A percentile compares a stretch with the other conserved stretches of the same genome.
Conservation (phyloP, 2,888 invertebrate species). For the Dynastes tityus region DNA sequence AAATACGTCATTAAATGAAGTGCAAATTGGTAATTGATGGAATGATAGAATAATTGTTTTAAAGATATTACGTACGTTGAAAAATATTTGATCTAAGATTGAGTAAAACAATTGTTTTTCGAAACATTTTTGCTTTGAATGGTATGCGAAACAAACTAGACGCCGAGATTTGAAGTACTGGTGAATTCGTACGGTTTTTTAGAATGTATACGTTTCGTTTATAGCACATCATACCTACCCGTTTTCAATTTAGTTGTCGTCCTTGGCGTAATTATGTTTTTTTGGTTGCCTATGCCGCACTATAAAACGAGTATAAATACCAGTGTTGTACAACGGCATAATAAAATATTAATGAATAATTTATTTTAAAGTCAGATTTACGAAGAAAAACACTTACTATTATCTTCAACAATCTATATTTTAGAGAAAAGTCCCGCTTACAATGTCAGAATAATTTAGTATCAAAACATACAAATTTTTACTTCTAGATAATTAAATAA, state of each 20-base stretch:
- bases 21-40: neutral
- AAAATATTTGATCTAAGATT: conserved; percentile 48
- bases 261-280: conserved; percentile 44
- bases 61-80: conserved; percentile 48
- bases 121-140: conserved; percentile 46
- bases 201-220: conserved; percentile 38
- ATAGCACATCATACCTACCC: conserved; percentile 27
- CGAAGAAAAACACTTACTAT: too few species aligned
- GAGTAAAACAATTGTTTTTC: conserved; percentile 47
- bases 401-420: too few species aligned
- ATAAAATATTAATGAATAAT: neutral
- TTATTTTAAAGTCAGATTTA: neutral
- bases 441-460: too few species aligned
- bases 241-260: conserved; percentile 50
- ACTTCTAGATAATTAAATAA: too few species aligned
- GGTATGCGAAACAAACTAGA: conserved; percentile 15
- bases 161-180: conserved; percentile 32
- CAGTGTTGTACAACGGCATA: too few species aligned
- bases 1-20: neutral
- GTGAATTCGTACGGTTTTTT: conserved; percentile 35
- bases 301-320: neutral
- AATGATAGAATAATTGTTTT: neutral
- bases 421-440: too few species aligned
- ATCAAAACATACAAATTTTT: too few species aligned
- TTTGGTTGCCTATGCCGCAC: conserved; percentile 45